These are phyloP conservation scores for Hartigia nigra DNA, from an alignment of 2,888 invertebrate genomes.

Conservation along the genomic window DNA sequence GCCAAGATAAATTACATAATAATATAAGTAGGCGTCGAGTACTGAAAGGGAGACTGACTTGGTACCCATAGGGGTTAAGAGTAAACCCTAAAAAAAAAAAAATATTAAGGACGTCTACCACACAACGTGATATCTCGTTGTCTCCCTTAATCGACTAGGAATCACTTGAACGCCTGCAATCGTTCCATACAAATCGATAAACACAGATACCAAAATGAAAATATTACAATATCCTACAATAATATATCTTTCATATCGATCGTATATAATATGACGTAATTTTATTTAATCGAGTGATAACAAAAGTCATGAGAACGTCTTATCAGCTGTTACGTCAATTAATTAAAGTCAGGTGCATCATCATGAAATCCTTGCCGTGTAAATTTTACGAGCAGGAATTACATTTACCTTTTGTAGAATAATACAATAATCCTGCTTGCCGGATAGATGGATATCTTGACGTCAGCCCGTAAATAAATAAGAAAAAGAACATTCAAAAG, in stretches of 20 bases:
- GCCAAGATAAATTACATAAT: constrained; percentile 60
- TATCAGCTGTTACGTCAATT: background rate
- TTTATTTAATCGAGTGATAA: background rate
- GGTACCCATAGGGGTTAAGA: background rate
- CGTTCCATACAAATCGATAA: background rate
- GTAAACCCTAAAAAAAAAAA: background rate
- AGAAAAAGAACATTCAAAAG: background rate
- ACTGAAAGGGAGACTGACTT: background rate
- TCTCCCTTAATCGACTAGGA: background rate
- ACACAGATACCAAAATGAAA: background rate
- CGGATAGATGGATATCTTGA: background rate
- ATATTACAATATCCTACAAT: background rate
- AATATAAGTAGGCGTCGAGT: constrained; percentile 53
- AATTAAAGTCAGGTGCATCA: background rate
- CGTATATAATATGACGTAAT: background rate
- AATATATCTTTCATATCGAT: background rate
- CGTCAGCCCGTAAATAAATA: background rate
- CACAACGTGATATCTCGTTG: background rate
- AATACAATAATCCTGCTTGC: background rate
- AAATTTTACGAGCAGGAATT: background rate
- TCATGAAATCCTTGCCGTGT: background rate
- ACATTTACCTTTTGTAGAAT: background rate
- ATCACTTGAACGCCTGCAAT: background rate
- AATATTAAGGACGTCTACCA: background rate
- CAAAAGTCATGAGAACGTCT: background rate